phyloP scores from a whole-genome alignment of 2,888 invertebrate species.

The Lasioglossum malachurum region DNA sequence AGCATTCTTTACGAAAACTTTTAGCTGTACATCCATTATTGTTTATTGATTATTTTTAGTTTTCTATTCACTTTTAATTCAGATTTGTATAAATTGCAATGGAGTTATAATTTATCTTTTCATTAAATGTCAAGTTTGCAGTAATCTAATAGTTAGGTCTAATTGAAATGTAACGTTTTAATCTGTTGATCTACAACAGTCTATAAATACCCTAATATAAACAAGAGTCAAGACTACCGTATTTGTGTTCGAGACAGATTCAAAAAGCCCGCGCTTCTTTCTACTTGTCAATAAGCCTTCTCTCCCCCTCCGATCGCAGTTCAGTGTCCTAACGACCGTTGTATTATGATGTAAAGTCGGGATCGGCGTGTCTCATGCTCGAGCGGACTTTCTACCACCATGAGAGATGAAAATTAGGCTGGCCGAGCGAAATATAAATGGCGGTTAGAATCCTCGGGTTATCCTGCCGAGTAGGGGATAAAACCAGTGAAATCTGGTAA shows the following conservation, averaged over 20 bases:
- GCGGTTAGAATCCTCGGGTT: slow-evolving; percentile 38
- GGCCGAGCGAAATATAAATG: slow-evolving; percentile 16
- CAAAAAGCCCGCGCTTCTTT: slow-evolving; percentile 2
- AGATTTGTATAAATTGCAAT: background rate
- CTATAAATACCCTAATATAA: background rate
- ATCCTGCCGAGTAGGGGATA: slow-evolving; percentile 42
- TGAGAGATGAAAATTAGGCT: background rate
- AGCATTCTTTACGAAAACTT: background rate
- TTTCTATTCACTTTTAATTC: background rate
- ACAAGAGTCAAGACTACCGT: background rate
- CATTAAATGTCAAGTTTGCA: background rate
- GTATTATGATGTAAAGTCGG: slow-evolving; percentile 24
- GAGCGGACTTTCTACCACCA: background rate
- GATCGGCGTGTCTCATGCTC: background rate
- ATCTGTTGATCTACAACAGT: background rate
- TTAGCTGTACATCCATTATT: background rate
- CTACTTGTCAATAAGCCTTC: slow-evolving; percentile 11
- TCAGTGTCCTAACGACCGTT: slow-evolving; percentile 56
- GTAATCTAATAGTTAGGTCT: background rate
- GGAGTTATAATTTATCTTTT: background rate
- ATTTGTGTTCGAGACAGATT: background rate
- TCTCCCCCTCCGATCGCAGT: slow-evolving; percentile 18
- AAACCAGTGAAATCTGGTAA: slow-evolving; percentile 71
- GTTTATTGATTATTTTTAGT: background rate
- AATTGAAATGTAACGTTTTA: background rate